Conservation (phyloP, 2,888 invertebrate species). For the Brachynemurus nebulosus region DNA sequence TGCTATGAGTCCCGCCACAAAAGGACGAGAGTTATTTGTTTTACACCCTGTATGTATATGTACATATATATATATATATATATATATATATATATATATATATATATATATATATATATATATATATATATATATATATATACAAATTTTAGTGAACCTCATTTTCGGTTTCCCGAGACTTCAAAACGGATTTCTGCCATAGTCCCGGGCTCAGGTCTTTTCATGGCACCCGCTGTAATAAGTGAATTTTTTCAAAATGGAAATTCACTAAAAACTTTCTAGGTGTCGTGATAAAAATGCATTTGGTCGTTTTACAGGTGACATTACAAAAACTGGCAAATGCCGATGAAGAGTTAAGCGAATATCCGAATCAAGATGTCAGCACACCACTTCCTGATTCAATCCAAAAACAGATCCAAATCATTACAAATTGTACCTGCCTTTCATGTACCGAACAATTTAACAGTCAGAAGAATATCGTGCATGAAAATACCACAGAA, state of each 20-base stretch:
- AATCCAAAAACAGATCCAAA: slow-evolving; percentile 45
- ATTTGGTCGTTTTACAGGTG: background rate
- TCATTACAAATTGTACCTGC: slow-evolving; percentile 52
- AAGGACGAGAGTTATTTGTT: background rate
- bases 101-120: background rate
- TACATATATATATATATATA: background rate
- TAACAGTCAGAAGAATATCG: slow-evolving; percentile 30
- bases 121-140: background rate
- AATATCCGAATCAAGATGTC: slow-evolving; percentile 6
- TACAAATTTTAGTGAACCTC: background rate
- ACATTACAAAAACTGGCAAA: slow-evolving; percentile 2
- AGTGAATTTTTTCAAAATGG: too few species aligned
- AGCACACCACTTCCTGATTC: slow-evolving; percentile 27
- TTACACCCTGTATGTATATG: background rate
- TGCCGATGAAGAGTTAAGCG: slow-evolving; percentile 6
- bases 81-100: background rate
- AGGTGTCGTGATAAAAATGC: too few species aligned
- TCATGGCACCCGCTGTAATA: too few species aligned
- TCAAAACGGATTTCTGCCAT: too few species aligned
- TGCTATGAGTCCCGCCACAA: too few species aligned
- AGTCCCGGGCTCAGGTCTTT: too few species aligned
- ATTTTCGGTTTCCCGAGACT: too few species aligned
- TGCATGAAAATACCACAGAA: slow-evolving; percentile 33
- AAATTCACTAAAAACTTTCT: too few species aligned
- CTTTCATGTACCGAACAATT: slow-evolving; percentile 39